A percentile compares a stretch with the other conserved stretches of the same genome.
Evolutionary conservation across 2,888 invertebrate genomes (phyloP).

Genomic region (Dorcus parallelipipedus): DNA sequence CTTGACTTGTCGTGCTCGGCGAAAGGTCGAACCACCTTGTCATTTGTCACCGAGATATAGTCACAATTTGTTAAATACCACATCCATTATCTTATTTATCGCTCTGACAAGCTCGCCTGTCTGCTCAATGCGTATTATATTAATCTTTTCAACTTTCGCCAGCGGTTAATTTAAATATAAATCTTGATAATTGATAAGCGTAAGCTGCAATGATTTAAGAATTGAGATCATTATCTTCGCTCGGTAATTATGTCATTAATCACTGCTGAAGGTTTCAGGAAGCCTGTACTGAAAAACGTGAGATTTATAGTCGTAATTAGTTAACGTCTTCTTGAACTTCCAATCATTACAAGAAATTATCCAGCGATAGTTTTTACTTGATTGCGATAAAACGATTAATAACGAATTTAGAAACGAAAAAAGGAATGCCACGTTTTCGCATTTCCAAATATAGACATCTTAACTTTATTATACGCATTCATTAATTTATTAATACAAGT

Average conservation of each 20-base stretch:
- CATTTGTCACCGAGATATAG: conserved; percentile 29
- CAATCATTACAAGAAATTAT: too few relatives aligned
- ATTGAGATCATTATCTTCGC: conserved; percentile 27
- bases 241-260: conserved; percentile 37
- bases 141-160: conserved; percentile 1
- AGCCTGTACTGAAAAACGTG: conserved; percentile 8
- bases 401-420: too few relatives aligned
- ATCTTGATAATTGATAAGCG: conserved; percentile 18
- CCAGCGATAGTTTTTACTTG: too few relatives aligned
- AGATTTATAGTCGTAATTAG: conserved; percentile 35
- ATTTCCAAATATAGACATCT: too few relatives aligned
- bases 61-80: conserved; percentile 32
- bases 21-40: conserved; percentile 28
- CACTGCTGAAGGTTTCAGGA: conserved; percentile 25
- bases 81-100: conserved; percentile 29
- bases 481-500: too few relatives aligned
- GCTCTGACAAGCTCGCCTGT: conserved; percentile 22
- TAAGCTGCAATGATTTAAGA: too few relatives aligned
- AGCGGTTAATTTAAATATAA: conserved; percentile 16
- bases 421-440: too few relatives aligned
- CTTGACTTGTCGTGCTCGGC: conserved; percentile 23
- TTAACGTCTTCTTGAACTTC: conserved; percentile 24
- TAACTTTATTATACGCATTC: too few relatives aligned
- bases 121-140: conserved; percentile 6
- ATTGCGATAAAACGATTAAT: too few relatives aligned